Base-by-base conservation (phyloP, 2,113 vertebrate genomes). In the Deroptyus accipitrinus region DNA sequence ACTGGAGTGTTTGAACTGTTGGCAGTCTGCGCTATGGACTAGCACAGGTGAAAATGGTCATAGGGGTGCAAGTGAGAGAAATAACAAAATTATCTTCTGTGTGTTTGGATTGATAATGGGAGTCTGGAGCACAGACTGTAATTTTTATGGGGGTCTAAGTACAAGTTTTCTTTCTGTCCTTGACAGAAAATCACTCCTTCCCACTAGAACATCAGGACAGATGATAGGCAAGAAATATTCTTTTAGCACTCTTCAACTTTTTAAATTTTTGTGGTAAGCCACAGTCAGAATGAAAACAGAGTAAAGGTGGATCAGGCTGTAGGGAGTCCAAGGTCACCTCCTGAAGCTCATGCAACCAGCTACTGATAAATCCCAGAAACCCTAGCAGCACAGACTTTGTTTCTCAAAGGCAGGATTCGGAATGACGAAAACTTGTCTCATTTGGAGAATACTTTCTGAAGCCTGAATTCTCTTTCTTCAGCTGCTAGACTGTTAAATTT, bases 131-230 rank as follows among this genome's bases (percentile, higher is more conserved):
- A 82, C 13, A 83, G 86, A 33, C 76, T 87, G 83, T 77, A 51
- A 94, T 86, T 94, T 94, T 86, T 80, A 55, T 80, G 46, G 41
- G 57, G 57, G 13, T 79, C 88, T 91, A 54, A 82, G 78, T n/a
- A 28, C 6, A 7, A 96, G 70, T 86, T 95, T 91, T 94, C 64
- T 87, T 17, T 80, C 81, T 67, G 73, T 76, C 69, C 81, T 92
- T 92, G 62, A 90, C 72, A 95, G 76, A 97, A 94, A 94, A 96
- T 64, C 80, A 54, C 59, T 82, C 4, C 73, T 93, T 95, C 52
- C 67, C 28, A 83, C 59, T 48, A 55, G 64, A 66, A 86, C 11
- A 37, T 37, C 70, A 74, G 66, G 69, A 83, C 39, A 89, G 55
- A 85, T 52, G 37, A 28, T 64, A 66, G 79, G 75, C 52, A 51